Percentiles rank a stretch among this genome's conserved stretches.
These are phyloP conservation scores for Haliclona indistincta DNA, from an alignment of 37 sponge, comb jelly and placozoan species.

Conservation along the genomic window DNA sequence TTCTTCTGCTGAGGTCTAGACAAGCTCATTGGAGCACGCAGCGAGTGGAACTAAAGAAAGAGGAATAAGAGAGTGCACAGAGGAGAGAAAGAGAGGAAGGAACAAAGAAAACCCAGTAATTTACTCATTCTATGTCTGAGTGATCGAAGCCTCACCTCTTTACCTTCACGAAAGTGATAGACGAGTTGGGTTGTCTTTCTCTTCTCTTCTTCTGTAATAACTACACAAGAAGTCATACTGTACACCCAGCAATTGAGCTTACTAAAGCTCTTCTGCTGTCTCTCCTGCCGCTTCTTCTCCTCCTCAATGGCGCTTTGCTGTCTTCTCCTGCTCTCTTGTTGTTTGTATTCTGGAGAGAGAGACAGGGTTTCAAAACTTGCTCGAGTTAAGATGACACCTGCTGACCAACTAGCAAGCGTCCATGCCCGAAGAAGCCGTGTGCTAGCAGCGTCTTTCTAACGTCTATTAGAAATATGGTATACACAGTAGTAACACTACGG, in stretches of 20 bases:
- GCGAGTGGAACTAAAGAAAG: conserved; percentile 31
- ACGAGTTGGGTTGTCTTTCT: conserved; percentile 73
- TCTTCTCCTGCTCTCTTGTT: not conserved
- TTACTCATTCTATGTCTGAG: no score
- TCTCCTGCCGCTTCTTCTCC: not conserved
- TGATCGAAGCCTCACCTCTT: conserved; percentile 66
- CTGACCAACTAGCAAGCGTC: not conserved
- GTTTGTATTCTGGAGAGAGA: no score
- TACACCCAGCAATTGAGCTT: no score
- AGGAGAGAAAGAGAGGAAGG: no score
- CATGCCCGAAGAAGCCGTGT: conserved; percentile 52
- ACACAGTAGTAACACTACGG: no score
- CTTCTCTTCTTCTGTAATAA: conserved; percentile 62
- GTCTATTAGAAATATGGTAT: no score
- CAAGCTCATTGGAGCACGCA: conserved; percentile 71
- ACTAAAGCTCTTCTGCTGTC: no score
- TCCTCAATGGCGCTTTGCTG: not conserved
- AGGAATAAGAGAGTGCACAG: no score
- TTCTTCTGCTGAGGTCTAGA: not conserved
- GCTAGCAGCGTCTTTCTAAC: conserved; percentile 44
- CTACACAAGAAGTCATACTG: not conserved
- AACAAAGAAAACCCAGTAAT: no score
- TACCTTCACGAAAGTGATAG: conserved; percentile 58
- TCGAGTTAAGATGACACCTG: not conserved
- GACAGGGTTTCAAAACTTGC: not conserved